These are phyloP conservation scores for Tenebrio molitor DNA, from an alignment of 1,140 invertebrate species.

Conservation along the genomic window DNA sequence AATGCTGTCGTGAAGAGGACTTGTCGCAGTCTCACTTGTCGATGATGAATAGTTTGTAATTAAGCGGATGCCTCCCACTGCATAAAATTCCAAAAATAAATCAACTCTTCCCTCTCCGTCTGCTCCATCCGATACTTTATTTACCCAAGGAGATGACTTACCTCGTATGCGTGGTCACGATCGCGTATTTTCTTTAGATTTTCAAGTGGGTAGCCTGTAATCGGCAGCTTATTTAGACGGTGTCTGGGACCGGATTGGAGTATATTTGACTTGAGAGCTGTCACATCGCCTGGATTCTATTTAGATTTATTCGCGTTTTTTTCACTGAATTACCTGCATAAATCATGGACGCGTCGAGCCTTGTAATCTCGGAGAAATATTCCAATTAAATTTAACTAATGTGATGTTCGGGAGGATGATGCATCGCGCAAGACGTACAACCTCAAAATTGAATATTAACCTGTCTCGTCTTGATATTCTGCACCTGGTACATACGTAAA, in stretches of 20 bases:
- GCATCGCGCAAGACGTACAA: slow-evolving; percentile 1
- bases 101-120: not conserved
- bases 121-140: not conserved
- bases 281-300: slow-evolving; percentile 39
- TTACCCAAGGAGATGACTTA: not conserved
- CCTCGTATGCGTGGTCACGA: slow-evolving; percentile 44
- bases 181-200: slow-evolving; percentile 40
- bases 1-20: slow-evolving; percentile 9
- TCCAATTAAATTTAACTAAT: slow-evolving; percentile 44
- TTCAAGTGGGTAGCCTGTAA: slow-evolving; percentile 42
- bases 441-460: slow-evolving; percentile 40
- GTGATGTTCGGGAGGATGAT: not conserved
- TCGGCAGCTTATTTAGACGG: slow-evolving; percentile 44
- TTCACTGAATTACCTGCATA: slow-evolving; percentile 37
- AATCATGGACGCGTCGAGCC: not conserved
- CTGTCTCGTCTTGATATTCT: slow-evolving; percentile 41
- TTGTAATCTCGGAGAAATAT: slow-evolving; percentile 17
- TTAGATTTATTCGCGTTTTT: slow-evolving; percentile 44
- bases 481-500: slow-evolving; percentile 34
- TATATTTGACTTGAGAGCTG: slow-evolving; percentile 5
- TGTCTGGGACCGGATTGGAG: slow-evolving; percentile 23
- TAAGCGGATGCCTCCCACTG: not conserved
- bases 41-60: slow-evolving; percentile 1
- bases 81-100: slow-evolving; percentile 1
- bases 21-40: slow-evolving; percentile 14